Evolutionary conservation across 2,113 vertebrate genomes (phyloP), one percentile per base, ranked within the genome.

Genomic region (Trochalopteron elliotii): DNA sequence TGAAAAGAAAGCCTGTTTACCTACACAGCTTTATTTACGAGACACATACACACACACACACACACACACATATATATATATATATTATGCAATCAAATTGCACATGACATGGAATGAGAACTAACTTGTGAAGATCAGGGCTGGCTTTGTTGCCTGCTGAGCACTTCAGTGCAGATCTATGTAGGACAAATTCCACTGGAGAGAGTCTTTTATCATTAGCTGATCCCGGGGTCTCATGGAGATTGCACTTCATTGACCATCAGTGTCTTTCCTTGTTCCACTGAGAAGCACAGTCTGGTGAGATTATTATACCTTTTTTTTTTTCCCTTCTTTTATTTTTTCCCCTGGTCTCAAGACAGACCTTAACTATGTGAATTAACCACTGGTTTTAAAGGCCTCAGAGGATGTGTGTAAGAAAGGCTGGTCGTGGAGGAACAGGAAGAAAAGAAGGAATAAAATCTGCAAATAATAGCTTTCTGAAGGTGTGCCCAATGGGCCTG

Each of bases 11-110:
- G 1, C 19, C 5, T 60, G 10, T 27, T 42, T 81, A 44, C 9
- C 35, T 13, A 4, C 0, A 0, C 23, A 15, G 2, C 3, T 33
- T 10, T 31, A 45, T 74, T 90, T 74, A 39, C 4, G 33, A 69
- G 37, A 33, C 20, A 61, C 37, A 39, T 10, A 39, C 20, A 61
- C 5, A 11, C 5, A 28, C 5, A 31, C n/a, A n/a, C 37, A 39
- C 37, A 39, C 20, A 61, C 5, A 11, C 5, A 28, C 5, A 31
- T 6, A 33, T 0, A 30, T 11, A 35, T 25, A n/a, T n/a, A 70
- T 15, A 82, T 63, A 87, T 23, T 19, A 52, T 0, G 2, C 9
- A 71, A 12, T 15, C 4, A 8, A 71, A 59, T 31, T 60, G 22
- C 63, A 83, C 22, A 30, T 0, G 15, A 6, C 18, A 24, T 13